These are phyloP conservation scores for Ectobius pallidus DNA, from an alignment of 2,888 invertebrate genomes.

Conservation along the genomic window DNA sequence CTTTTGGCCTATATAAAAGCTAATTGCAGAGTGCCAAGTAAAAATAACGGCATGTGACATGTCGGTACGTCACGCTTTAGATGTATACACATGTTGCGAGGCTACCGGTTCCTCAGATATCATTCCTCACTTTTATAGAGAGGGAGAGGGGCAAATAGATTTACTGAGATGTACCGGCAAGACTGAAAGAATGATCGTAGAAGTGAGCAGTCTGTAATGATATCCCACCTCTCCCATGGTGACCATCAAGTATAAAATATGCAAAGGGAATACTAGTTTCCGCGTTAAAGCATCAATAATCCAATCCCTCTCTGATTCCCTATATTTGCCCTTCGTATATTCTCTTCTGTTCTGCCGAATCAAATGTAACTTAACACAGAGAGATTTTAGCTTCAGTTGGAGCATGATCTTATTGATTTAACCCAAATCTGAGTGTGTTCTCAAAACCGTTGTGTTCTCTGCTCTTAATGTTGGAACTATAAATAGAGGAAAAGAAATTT, in stretches of 20 bases:
- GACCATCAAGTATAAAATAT: conserved; percentile 24
- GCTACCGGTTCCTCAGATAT: neutral
- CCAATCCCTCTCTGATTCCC: neutral
- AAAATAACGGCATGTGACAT: conserved; percentile 9
- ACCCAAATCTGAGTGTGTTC: no score
- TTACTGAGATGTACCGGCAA: neutral
- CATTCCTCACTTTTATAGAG: conserved; percentile 12
- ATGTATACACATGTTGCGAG: no score
- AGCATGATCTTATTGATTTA: no score
- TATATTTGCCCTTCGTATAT: no score
- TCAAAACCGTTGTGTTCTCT: no score
- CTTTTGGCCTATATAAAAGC: conserved; percentile 5
- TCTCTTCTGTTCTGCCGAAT: no score
- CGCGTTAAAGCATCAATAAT: neutral
- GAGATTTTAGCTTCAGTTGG: no score
- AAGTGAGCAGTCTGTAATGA: conserved; percentile 19
- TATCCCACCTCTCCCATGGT: conserved; percentile 11
- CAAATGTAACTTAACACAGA: no score
- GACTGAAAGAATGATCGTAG: conserved; percentile 13
- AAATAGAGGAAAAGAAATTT: no score
- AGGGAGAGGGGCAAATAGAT: conserved; percentile 1
- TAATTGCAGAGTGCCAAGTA: conserved; percentile 12
- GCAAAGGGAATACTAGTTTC: neutral
- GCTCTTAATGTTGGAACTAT: no score
- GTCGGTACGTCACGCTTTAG: neutral